Evolutionary conservation across 2,113 vertebrate genomes (phyloP).

Genomic region (Cebus imitator): DNA sequence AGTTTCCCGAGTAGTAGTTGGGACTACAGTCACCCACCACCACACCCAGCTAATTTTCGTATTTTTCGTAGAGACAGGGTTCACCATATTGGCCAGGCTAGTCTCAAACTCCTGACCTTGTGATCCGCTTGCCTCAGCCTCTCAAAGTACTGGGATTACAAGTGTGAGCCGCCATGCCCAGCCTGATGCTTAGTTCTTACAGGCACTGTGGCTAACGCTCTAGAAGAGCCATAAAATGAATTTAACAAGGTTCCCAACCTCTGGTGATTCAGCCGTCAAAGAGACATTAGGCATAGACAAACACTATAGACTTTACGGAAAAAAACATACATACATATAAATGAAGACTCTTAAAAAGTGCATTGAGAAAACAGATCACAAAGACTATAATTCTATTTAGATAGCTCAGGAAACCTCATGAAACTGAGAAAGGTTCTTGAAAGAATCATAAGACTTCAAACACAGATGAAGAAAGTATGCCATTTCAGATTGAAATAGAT

Average conservation of each 20-base stretch:
- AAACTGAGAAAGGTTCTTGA: neutral
- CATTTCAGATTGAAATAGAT: neutral
- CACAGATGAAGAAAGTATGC: neutral
- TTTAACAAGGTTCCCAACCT: neutral
- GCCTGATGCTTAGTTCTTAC: neutral
- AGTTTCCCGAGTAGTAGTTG: too few species aligned
- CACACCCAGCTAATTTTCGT: too few species aligned
- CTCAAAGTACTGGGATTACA: too few species aligned
- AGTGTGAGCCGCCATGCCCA: too few species aligned
- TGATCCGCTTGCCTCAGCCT: too few species aligned
- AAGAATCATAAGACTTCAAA: neutral
- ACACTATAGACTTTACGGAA: neutral
- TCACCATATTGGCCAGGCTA: too few species aligned
- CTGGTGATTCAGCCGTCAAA: neutral
- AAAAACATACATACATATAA: neutral
- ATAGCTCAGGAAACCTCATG: neutral
- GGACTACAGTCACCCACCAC: too few species aligned
- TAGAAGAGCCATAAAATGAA: neutral
- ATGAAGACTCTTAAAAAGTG: neutral
- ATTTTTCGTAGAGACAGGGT: too few species aligned
- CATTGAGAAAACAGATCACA: neutral
- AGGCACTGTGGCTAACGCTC: neutral
- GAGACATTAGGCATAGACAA: neutral
- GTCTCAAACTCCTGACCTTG: too few species aligned
- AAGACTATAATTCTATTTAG: neutral